These are phyloP conservation scores for Geotrypetes seraphini DNA, from an alignment of 2,797 vertebrate species.

Conservation along the genomic window DNA sequence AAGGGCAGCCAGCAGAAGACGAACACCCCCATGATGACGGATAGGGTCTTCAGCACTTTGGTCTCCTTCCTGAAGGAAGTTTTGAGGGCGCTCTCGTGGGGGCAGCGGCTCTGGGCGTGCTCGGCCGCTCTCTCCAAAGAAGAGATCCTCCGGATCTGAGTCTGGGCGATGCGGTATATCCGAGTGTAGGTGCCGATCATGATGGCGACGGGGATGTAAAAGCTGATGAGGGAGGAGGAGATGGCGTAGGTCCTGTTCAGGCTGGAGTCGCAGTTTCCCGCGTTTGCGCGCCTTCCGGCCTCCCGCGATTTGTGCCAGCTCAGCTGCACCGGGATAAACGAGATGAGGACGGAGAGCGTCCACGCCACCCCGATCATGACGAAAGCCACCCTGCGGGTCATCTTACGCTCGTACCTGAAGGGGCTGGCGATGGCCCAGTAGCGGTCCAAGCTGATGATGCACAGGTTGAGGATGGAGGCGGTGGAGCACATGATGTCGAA, in stretches of 20 bases:
- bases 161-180: constrained; percentile 60
- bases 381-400: constrained; percentile 56
- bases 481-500: constrained; percentile 75
- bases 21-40: constrained; percentile 61
- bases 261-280: constrained; percentile 53
- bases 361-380: constrained; percentile 59
- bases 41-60: constrained; percentile 65
- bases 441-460: constrained; percentile 68
- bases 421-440: constrained; percentile 69
- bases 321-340: constrained; percentile 68
- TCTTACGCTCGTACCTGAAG: constrained; percentile 56
- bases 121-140: constrained; percentile 51
- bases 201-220: constrained; percentile 68
- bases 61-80: constrained; percentile 61
- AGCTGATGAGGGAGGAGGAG: constrained; percentile 66
- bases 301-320: constrained; percentile 55
- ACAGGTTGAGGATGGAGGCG: constrained; percentile 67
- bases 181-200: constrained; percentile 65
- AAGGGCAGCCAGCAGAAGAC: constrained; percentile 72
- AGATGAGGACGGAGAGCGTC: constrained; percentile 66
- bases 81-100: constrained; percentile 47
- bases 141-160: constrained; percentile 60
- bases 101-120: constrained; percentile 32
- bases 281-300: constrained; percentile 3
- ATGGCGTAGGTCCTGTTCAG: constrained; percentile 61